Conservation (phyloP, 2,113 vertebrate genomes). For the Zeus faber region DNA sequence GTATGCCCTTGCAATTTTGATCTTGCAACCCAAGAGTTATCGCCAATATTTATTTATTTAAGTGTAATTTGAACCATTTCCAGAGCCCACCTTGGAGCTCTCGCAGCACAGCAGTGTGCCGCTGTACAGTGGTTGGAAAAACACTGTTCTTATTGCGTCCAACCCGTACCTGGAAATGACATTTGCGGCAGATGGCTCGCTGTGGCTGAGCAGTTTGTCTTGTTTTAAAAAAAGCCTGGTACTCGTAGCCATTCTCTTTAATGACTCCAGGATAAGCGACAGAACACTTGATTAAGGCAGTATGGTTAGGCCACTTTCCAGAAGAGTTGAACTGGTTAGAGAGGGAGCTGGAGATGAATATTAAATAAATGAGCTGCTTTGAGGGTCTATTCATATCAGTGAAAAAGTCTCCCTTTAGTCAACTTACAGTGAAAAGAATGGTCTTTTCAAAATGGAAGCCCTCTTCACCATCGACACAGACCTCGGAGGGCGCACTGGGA, state of each 20-base stretch:
- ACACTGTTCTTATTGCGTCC: too few species aligned
- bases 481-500: constrained; percentile 4
- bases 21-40: too few species aligned
- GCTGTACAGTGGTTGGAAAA: too few species aligned
- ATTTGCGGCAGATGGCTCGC: not conserved
- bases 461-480: constrained; percentile 22
- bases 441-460: constrained; percentile 9
- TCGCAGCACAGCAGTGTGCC: too few species aligned
- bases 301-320: not conserved
- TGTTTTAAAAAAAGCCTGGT: not conserved
- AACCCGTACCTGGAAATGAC: too few species aligned
- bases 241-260: not conserved
- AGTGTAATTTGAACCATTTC: too few species aligned
- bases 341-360: not conserved
- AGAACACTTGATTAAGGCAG: not conserved
- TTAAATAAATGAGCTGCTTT: not conserved
- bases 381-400: constrained; percentile 6
- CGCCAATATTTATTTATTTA: too few species aligned
- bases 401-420: constrained; percentile 9
- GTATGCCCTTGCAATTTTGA: too few species aligned
- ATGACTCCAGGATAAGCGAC: not conserved
- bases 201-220: not conserved
- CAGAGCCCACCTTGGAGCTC: too few species aligned
- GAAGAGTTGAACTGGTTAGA: not conserved
- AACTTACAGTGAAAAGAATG: constrained; percentile 14